Percentiles rank a stretch among this genome's conserved stretches.
Evolutionary conservation across 2,113 vertebrate species (phyloP).

Genomic region (Leuciscus idus): DNA sequence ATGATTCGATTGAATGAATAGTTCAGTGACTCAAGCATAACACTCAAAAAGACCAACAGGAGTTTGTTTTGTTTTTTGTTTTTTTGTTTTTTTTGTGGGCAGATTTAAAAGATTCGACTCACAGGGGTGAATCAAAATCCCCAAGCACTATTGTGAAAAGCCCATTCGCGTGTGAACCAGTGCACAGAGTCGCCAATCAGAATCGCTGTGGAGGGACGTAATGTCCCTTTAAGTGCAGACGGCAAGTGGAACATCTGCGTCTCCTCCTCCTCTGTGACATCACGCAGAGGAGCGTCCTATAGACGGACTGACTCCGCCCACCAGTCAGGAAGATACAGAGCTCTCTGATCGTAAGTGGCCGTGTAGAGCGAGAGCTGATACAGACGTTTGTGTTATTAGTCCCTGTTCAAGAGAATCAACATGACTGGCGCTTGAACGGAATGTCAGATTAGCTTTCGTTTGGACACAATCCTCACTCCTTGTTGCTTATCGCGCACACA

Average conservation of each 20-base stretch:
- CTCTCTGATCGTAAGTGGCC: slow-evolving; percentile 76
- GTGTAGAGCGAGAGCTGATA: slow-evolving; percentile 78
- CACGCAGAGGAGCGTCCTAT: slow-evolving; percentile 83
- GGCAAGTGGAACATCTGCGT: slow-evolving; percentile 61
- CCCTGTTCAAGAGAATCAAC: slow-evolving; percentile 82
- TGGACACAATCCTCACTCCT: slow-evolving; percentile 12
- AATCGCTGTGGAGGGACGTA: neutral
- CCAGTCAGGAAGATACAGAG: slow-evolving; percentile 81
- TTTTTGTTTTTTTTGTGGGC: neutral
- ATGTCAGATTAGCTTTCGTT: slow-evolving; percentile 62
- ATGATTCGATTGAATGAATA: neutral
- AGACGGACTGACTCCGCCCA: slow-evolving; percentile 84
- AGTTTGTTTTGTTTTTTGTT: no score
- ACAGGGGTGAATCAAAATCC: slow-evolving; percentile 18
- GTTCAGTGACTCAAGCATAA: neutral
- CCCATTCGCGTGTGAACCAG: neutral
- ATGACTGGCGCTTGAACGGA: slow-evolving; percentile 79
- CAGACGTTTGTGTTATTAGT: slow-evolving; percentile 79
- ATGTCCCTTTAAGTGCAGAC: slow-evolving; percentile 70
- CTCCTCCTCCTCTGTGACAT: slow-evolving; percentile 83
- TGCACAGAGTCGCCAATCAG: neutral
- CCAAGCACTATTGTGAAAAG: neutral
- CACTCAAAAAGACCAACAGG: neutral
- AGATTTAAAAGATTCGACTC: neutral
- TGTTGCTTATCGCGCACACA: neutral